Evolutionary conservation across 2,797 vertebrate species (phyloP).

Genomic region (Sorex maritimensis): DNA sequence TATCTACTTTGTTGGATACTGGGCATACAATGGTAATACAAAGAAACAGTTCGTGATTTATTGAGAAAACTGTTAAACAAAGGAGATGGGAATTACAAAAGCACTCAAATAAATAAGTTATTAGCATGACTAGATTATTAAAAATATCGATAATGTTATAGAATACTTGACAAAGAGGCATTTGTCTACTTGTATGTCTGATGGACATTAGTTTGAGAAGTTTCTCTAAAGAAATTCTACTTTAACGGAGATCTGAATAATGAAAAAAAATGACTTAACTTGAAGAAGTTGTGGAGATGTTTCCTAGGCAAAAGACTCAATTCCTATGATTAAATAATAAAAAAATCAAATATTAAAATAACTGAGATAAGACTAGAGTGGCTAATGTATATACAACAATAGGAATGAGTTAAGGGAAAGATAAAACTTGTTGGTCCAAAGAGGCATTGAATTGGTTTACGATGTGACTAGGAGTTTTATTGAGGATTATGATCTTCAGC

Average conservation of each 20-base stretch:
- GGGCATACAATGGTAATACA: neutral
- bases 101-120: neutral
- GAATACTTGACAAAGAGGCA: neutral
- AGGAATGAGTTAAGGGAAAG: neutral
- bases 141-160: neutral
- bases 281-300: neutral
- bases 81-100: slow-evolving; percentile 9
- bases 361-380: neutral
- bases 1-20: neutral
- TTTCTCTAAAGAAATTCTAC: slow-evolving; percentile 34
- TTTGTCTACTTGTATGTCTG: neutral
- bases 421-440: no score
- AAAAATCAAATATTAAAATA: neutral
- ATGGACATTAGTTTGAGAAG: slow-evolving; percentile 4
- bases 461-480: neutral
- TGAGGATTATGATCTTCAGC: neutral
- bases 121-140: neutral
- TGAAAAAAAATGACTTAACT: neutral
- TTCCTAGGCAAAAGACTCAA: slow-evolving; percentile 8
- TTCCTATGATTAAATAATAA: neutral
- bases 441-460: neutral
- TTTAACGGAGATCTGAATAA: slow-evolving; percentile 27
- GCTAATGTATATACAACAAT: neutral
- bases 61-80: neutral
- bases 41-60: neutral